Evolutionary conservation across 2,888 invertebrate genomes (phyloP).

Genomic region (Phalera bucephala): DNA sequence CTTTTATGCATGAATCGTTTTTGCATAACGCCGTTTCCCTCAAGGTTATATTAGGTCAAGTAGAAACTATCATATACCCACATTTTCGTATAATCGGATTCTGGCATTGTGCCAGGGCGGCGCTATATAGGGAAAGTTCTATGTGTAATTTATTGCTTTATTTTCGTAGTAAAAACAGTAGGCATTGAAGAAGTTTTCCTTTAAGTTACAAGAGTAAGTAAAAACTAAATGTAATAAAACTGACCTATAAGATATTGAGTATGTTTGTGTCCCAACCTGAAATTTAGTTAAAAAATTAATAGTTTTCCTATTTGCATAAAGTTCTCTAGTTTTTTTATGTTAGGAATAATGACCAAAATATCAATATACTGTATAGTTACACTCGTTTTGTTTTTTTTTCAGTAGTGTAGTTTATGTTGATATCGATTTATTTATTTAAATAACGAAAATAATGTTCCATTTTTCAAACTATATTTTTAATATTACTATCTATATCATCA

Average conservation of each 20-base stretch:
- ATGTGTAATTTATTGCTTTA: constrained; percentile 1
- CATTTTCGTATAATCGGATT: neutral
- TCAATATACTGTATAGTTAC: no score
- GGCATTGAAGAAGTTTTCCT: neutral
- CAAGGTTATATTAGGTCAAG: constrained; percentile 1
- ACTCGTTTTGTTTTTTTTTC: no score
- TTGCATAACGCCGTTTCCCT: neutral
- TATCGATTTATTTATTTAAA: no score
- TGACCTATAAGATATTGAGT: neutral
- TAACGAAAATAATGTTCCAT: no score
- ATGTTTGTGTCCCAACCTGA: no score
- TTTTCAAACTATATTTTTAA: no score
- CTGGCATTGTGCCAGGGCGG: neutral
- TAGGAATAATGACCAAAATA: no score
- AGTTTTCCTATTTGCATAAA: no score
- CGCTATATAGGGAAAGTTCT: constrained; percentile 1
- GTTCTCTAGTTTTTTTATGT: no score
- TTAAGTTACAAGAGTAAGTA: neutral
- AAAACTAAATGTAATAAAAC: neutral
- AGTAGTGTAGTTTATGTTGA: no score
- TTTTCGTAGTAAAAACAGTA: neutral
- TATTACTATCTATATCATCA: no score
- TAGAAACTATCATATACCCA: neutral
- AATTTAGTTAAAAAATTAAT: no score
- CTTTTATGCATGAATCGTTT: neutral